Base-by-base conservation (phyloP, 2,113 vertebrate genomes). In the Pseudois nayaur region DNA sequence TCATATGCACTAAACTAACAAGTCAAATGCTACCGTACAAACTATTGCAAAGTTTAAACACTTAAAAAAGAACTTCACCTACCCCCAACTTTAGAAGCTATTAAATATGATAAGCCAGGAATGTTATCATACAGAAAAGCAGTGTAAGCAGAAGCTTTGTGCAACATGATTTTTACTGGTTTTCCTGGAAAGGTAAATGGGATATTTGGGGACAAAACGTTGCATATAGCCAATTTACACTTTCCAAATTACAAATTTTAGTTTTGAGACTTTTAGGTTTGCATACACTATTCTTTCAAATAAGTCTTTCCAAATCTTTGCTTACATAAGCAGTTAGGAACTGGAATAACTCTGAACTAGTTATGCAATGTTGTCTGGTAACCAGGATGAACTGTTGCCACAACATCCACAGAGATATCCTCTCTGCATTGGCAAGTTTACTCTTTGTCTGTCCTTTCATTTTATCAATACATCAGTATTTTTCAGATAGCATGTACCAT, bases 301-400 rank as follows among this genome's bases (percentile, higher is more conserved):
- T 67, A 87, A 95, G 87, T 96, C 90, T 96, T 98, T 98, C 95
- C 94, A 97, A 95, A 98, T 96, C 96, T 98, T 96, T 97, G 97
- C 93, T 98, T 98, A 97, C 79, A 96, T 96, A 98, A 98, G 95
- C 94, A 97, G 93, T 97, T 86, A 86, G 78, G 81, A 95, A 87
- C 96, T 98, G 97, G 97, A 97, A 97, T 94, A 82, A 96, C 88
- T 98, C 83, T 59, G 82, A 84, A 95, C 81, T 85, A 87, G 97
- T 98, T 98, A 97, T 17, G 94, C 97, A 97, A 98, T 96, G 97
- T 97, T 98, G 94, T 98, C 97, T 95, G 94, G 97, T 97, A 96
- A 98, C 96, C 92, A 97, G 94, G 95, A 97, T 95, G 95, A 86
- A 85, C 67, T 93, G 95, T 97, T 97, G 97, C 96, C 95, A 96